Conservation (phyloP, 2,888 invertebrate species). For the Metellina segmentata region DNA sequence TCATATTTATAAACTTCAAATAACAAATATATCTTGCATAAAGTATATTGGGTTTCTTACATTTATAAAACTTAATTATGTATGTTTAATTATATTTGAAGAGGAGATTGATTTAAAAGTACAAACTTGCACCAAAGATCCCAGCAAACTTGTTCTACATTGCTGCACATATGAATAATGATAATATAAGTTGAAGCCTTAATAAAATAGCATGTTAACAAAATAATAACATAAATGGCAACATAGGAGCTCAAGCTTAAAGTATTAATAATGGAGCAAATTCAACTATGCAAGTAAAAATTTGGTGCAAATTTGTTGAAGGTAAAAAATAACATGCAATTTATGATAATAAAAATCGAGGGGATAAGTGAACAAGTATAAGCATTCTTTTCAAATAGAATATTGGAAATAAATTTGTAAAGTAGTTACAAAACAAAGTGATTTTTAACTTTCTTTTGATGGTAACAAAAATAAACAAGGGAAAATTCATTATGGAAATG, state of each 20-base stretch:
- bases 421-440: too few relatives aligned
- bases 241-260: slow-evolving; percentile 39
- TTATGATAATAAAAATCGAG: slow-evolving; percentile 24
- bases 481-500: too few relatives aligned
- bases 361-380: background rate
- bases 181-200: slow-evolving; percentile 5
- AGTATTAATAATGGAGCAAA: background rate
- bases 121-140: slow-evolving; percentile 76
- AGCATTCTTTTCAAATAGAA: too few relatives aligned
- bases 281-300: slow-evolving; percentile 17
- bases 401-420: too few relatives aligned
- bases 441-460: too few relatives aligned
- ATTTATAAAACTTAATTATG: background rate
- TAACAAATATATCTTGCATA: background rate
- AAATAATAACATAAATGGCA: background rate
- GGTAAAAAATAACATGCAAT: slow-evolving; percentile 51
- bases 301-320: slow-evolving; percentile 72
- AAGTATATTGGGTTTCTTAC: background rate
- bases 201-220: slow-evolving; percentile 2
- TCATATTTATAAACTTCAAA: background rate
- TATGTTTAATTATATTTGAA: slow-evolving; percentile 12
- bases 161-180: slow-evolving; percentile 50
- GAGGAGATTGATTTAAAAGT: slow-evolving; percentile 52
- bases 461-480: too few relatives aligned
- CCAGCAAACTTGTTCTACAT: slow-evolving; percentile 31